phyloP scores from a whole-genome alignment of 2,888 invertebrate species.

The Entomobrya multifasciata region DNA sequence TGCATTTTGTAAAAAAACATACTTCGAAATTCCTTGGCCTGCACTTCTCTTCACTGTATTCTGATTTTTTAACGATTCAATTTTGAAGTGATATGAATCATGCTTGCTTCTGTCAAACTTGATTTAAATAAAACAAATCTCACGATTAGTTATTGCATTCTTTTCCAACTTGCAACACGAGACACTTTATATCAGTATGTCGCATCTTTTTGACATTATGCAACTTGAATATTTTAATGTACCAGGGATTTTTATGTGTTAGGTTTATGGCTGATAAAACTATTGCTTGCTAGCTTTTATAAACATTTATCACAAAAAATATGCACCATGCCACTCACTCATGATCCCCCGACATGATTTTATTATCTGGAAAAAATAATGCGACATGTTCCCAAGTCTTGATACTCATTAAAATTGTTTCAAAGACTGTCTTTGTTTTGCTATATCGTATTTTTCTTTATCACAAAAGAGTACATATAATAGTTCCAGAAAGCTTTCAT shows the following conservation, averaged over 20 bases:
- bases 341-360: too few species aligned
- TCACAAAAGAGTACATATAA: background rate
- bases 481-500: constrained; percentile 49
- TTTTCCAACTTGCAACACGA: constrained; percentile 5
- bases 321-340: background rate
- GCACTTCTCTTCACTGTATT: background rate
- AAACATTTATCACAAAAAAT: too few species aligned
- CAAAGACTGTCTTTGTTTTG: background rate
- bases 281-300: too few species aligned
- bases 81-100: constrained; percentile 33
- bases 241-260: constrained; percentile 9
- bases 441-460: background rate
- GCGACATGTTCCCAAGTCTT: background rate
- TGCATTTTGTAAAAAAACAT: background rate
- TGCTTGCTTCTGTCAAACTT: constrained; percentile 67
- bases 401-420: constrained; percentile 42
- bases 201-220: constrained; percentile 62
- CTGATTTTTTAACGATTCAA: constrained; percentile 41
- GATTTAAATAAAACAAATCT: constrained; percentile 58
- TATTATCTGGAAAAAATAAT: constrained; percentile 36
- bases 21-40: background rate
- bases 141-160: constrained; percentile 56
- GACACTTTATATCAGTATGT: constrained; percentile 42
- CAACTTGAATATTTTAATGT: background rate
- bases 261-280: background rate